Evolutionary conservation across 2,888 invertebrate genomes (phyloP), one percentile per base, ranked within the genome.

Genomic region (Azorinus chamasolen): DNA sequence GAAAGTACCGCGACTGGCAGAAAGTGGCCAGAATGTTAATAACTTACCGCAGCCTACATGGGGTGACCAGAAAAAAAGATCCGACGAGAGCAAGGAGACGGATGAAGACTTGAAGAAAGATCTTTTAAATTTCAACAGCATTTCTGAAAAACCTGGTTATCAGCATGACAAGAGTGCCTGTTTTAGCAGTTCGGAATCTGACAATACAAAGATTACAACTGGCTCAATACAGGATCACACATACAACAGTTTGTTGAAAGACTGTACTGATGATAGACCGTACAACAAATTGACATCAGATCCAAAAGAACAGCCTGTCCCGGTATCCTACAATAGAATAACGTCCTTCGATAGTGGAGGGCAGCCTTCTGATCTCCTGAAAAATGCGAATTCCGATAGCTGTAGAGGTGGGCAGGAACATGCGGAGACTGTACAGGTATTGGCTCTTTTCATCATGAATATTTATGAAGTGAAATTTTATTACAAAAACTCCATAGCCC

Each of bases 311-410:
- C 69, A 51, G 14, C 58, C 72, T 0, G 25, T 51, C 5, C 32
- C 32, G 4, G 32, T 32, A 10, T 32, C 32, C 32, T 70, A 57
- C 41, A 51, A 78, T 18, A 59, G 79, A 16, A 75, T 75, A 16
- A 22, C 53, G 22, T 79, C 79, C 5, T 78, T 72, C 61, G 79
- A 77, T 45, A 83, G 83, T 71, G 79, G 72, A 27, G 79, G 70
- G n/a, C 32, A 50, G 20, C 43, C 61, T 4, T 78, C 78, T 18
- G 32, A 46, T 2, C 25, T 27, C 20, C 32, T 70, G 6, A 48
- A 65, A 39, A 65, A 18, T 32, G 66, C 45, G 57, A 39, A 62
- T 43, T 58, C 39, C 12, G 62, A 66, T 25, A n/a, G 48, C 0
- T 8, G 46, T 16, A 20, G 32, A 32, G 32, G 32, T 32, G 32